Evolutionary conservation across 2,797 vertebrate species (phyloP).

Genomic region (Sebastes vulpes): DNA sequence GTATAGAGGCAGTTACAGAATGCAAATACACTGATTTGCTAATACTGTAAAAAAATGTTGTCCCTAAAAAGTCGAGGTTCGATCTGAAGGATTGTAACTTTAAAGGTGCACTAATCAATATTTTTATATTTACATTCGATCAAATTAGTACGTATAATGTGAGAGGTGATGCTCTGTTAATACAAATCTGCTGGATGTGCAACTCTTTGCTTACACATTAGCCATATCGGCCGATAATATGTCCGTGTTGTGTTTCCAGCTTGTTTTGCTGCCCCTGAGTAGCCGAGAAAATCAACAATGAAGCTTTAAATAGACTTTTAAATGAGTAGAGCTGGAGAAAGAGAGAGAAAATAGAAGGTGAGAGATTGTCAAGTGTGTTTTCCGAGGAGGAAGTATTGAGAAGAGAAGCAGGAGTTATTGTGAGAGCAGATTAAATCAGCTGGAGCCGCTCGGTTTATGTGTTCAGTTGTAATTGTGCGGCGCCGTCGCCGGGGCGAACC

Average conservation of each 20-base stretch:
- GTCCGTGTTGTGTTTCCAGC: not conserved
- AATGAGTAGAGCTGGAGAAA: not conserved
- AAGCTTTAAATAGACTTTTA: conserved; percentile 2
- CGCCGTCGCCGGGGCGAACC: conserved; percentile 12
- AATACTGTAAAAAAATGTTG: accelerated
- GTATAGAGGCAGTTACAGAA: not conserved
- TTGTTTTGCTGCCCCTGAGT: not conserved
- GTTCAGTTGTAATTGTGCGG: conserved; percentile 47
- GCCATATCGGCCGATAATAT: not conserved
- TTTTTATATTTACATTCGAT: not conserved
- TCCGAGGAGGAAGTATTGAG: not conserved
- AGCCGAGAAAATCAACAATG: not conserved
- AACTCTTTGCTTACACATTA: not conserved
- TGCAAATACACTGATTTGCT: not conserved
- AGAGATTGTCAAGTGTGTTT: not conserved
- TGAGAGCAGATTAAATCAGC: conserved; percentile 46
- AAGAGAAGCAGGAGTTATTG: not conserved
- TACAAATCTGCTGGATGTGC: not conserved
- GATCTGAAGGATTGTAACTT: not conserved
- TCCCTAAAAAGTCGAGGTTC: not conserved
- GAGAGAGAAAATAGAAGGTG: not conserved
- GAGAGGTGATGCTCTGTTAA: not conserved
- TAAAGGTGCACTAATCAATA: not conserved
- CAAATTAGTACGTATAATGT: not conserved
- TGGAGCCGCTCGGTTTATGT: conserved; percentile 49